phyloP scores from a whole-genome alignment of 2,797 vertebrate species.

The Enteromius fasciolatus region DNA sequence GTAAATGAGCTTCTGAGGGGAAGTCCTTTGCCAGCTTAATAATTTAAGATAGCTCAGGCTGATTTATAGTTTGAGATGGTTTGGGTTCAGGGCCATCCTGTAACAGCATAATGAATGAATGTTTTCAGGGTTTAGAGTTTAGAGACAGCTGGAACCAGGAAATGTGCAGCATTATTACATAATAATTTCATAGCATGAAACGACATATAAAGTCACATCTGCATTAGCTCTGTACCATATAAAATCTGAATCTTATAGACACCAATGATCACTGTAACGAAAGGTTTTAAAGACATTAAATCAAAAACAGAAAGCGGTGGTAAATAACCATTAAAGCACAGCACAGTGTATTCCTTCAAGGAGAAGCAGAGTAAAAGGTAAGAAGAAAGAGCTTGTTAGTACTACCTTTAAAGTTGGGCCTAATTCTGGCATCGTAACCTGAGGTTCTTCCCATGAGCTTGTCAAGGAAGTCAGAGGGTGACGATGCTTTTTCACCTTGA shows the following conservation, averaged over 20 bases:
- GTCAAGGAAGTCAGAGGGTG: conserved; percentile 89
- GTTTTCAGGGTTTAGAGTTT: conserved; percentile 15
- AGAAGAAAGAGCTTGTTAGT: neutral
- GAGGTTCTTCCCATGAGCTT: conserved; percentile 90
- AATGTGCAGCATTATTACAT: conserved; percentile 2
- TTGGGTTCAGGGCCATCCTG: neutral
- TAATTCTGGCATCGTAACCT: conserved; percentile 88
- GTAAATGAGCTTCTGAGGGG: conserved; percentile 28
- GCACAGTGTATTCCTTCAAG: neutral
- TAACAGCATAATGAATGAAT: conserved; percentile 20
- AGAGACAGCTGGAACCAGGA: conserved; percentile 8
- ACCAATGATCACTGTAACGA: neutral
- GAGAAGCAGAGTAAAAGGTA: neutral
- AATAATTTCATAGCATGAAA: conserved; percentile 26
- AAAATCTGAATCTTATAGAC: neutral
- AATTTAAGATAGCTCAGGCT: conserved; percentile 18
- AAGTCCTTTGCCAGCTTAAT: conserved; percentile 40
- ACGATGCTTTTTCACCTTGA: conserved; percentile 81
- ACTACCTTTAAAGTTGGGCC: conserved; percentile 90
- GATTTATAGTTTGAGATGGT: conserved; percentile 39
- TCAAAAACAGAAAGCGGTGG: neutral
- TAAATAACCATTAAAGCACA: neutral
- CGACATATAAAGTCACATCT: neutral
- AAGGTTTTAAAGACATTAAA: neutral
- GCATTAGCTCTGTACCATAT: neutral